Evolutionary conservation across 2,113 vertebrate species (phyloP), one percentile per base, ranked within the genome.

Genomic region (Fulmarus glacialis): DNA sequence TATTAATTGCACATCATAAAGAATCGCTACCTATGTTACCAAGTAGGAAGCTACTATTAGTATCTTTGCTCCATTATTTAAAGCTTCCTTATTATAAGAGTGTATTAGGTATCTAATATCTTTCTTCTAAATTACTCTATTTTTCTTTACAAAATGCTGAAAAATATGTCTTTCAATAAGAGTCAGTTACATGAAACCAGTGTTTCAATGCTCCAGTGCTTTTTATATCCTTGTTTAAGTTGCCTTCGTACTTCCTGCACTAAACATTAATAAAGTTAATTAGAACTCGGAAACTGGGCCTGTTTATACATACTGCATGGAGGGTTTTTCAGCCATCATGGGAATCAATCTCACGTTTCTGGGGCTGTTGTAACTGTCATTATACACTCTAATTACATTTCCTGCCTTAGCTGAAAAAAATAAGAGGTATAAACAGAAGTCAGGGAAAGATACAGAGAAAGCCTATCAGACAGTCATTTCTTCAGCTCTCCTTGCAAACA

Each of bases 181-280:
- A 97, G 82, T 90, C 96, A 95, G 96, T 93, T 98, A 83, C 90
- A 90, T 94, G 81, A 92, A 98, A 91, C 91, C 89, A 84, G 73
- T 93, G 82, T 97, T 97, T 93, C 84, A 50, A 20, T 96, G 96
- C 95, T 95, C 84, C 94, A 92, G 45, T 97, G 94, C 97, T 96
- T 97, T 98, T 98, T 97, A 98, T 97, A 96, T 96, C 89, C 97
- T 97, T 97, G 89, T 97, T 97, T 96, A 96, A 98, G 97, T 95
- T 98, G 97, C 96, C 89, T 97, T 98, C 77, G 64, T 96, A 95
- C 92, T 95, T 97, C 92, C 95, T 97, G 87, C 93, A 97, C 96
- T 94, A 92, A 97, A 87, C 86, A 97, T 96, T 98, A 98, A 98
- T 98, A 98, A 98, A 98, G 92, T 98, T 98, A 98, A 98, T 98